Conservation (phyloP, 2,888 invertebrate species). For the Emmelina monodactyla region DNA sequence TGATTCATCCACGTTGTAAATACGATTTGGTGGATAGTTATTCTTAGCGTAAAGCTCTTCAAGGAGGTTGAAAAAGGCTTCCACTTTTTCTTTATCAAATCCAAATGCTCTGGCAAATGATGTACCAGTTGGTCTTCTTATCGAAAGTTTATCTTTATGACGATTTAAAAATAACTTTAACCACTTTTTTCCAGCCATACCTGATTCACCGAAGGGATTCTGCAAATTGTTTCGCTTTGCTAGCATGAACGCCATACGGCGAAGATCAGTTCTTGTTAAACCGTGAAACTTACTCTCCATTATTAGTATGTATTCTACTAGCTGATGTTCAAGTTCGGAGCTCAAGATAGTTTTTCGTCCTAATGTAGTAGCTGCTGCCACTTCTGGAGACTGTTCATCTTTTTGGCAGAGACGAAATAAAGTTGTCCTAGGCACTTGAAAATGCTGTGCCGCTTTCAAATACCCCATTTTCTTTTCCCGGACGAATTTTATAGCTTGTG, state of each 20-base stretch:
- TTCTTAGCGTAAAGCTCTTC: not conserved
- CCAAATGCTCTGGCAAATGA: constrained; percentile 17
- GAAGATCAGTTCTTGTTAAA: constrained; percentile 12
- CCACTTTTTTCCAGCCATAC: constrained; percentile 14
- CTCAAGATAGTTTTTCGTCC: constrained; percentile 14
- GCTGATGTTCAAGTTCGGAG: not conserved
- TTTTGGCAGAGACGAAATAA: constrained; percentile 6
- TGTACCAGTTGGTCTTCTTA: constrained; percentile 15
- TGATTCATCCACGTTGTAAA: constrained; percentile 15
- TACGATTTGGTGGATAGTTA: constrained; percentile 10
- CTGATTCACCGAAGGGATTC: constrained; percentile 10
- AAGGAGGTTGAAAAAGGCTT: constrained; percentile 2
- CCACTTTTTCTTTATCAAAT: constrained; percentile 16
- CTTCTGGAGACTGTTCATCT: constrained; percentile 11
- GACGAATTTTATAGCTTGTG: constrained; percentile 9
- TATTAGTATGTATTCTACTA: constrained; percentile 12
- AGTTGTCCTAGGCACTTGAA: constrained; percentile 10
- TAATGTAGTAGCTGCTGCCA: constrained; percentile 11
- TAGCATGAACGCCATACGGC: constrained; percentile 11
- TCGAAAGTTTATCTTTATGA: constrained; percentile 16
- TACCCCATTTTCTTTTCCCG: constrained; percentile 11
- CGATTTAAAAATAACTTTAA: constrained; percentile 16
- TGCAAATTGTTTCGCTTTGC: constrained; percentile 10
- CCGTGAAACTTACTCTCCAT: constrained; percentile 13
- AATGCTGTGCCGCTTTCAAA: constrained; percentile 10